phyloP scores from a whole-genome alignment of 2,888 invertebrate genomes.

The Agriopis aurantiaria region DNA sequence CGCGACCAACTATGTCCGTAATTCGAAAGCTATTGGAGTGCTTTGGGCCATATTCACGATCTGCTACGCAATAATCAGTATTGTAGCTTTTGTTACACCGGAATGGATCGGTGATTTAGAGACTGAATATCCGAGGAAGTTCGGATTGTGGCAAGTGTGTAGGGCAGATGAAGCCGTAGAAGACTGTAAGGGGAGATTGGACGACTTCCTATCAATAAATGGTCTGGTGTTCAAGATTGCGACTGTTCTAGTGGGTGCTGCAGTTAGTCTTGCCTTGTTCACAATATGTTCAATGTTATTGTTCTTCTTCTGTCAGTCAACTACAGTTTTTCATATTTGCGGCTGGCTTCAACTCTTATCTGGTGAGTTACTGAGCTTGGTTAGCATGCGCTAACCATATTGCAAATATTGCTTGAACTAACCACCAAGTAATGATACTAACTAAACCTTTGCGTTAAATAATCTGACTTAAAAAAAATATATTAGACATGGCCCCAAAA shows the following conservation, averaged over 20 bases:
- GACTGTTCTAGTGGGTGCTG: conserved; percentile 95
- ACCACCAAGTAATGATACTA: not conserved
- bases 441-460: not conserved
- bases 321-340: conserved; percentile 96
- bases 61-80: conserved; percentile 97
- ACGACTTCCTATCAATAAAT: conserved; percentile 93
- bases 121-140: conserved; percentile 95
- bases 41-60: conserved; percentile 99
- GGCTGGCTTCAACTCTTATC: conserved; percentile 98
- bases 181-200: conserved; percentile 94
- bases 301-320: conserved; percentile 97
- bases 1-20: conserved; percentile 95
- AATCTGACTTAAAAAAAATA: not conserved
- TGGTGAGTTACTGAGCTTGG: conserved; percentile 87
- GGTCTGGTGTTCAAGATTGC: conserved; percentile 95
- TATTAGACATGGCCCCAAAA: conserved; percentile 27
- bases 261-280: conserved; percentile 93
- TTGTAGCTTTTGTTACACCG: conserved; percentile 98
- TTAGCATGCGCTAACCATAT: not conserved
- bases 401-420: not conserved
- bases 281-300: conserved; percentile 96
- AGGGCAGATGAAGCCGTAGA: conserved; percentile 91
- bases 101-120: conserved; percentile 96
- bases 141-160: conserved; percentile 97
- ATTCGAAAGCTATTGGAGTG: conserved; percentile 98